A percentile compares a stretch with the other conserved stretches of the same genome.
These are phyloP conservation scores for Cosmia pyralina DNA, from an alignment of 2,888 invertebrate species.

Conservation along the genomic window DNA sequence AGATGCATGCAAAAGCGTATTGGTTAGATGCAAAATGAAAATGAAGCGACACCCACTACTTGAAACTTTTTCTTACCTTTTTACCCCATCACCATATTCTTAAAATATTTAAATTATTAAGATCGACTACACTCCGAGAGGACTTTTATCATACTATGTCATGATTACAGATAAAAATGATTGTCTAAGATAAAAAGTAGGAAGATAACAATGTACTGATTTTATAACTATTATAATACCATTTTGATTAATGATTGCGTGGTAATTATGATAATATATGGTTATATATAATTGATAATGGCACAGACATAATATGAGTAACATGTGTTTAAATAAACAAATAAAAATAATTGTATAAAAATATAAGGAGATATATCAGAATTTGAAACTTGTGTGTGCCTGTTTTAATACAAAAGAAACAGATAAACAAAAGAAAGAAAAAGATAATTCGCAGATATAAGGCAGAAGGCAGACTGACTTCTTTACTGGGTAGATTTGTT, in stretches of 20 bases:
- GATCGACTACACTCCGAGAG: slow-evolving; percentile 65
- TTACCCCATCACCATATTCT: slow-evolving; percentile 82
- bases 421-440: slow-evolving; percentile 19
- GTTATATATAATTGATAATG: slow-evolving; percentile 40
- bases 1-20: slow-evolving; percentile 49
- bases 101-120: slow-evolving; percentile 73
- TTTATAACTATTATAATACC: slow-evolving; percentile 58
- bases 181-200: slow-evolving; percentile 71
- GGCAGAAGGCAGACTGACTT: background rate
- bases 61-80: slow-evolving; percentile 81
- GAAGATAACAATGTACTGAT: slow-evolving; percentile 74
- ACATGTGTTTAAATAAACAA: slow-evolving; percentile 32
- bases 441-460: background rate
- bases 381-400: slow-evolving; percentile 10
- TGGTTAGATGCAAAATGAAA: slow-evolving; percentile 73
- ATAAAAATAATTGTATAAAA: slow-evolving; percentile 20
- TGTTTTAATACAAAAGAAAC: slow-evolving; percentile 11
- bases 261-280: slow-evolving; percentile 51
- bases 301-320: slow-evolving; percentile 23
- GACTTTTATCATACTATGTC: slow-evolving; percentile 60
- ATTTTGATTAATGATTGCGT: slow-evolving; percentile 47
- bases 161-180: slow-evolving; percentile 61
- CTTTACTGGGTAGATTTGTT: background rate
- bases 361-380: background rate
- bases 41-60: slow-evolving; percentile 73